Evolutionary conservation across 2,797 vertebrate genomes (phyloP).

Genomic region (Spea hammondii): DNA sequence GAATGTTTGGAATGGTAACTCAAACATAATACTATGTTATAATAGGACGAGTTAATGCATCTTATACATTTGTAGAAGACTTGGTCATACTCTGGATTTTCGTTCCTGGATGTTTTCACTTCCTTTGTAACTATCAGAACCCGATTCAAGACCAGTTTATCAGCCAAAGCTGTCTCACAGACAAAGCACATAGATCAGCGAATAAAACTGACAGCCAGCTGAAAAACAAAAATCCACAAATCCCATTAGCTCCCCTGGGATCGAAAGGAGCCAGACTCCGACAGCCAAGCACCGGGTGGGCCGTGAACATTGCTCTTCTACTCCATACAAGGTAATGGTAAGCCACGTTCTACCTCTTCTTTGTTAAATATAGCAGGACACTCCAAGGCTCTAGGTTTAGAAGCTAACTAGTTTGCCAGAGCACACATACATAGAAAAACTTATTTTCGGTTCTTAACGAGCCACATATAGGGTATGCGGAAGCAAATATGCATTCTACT

Average conservation of each 20-base stretch:
- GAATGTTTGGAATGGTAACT: no score
- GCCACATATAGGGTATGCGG: no score
- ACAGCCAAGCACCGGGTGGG: not conserved
- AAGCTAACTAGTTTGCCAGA: no score
- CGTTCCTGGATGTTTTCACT: not conserved
- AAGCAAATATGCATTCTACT: no score
- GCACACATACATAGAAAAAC: no score
- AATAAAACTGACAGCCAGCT: constrained; percentile 9
- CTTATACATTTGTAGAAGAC: not conserved
- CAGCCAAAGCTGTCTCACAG: not conserved
- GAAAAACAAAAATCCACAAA: constrained; percentile 1
- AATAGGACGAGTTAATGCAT: not conserved
- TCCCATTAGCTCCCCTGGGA: constrained; percentile 29
- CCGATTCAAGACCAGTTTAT: not conserved
- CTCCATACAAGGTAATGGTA: not conserved
- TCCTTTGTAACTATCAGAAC: not conserved
- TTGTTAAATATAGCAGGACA: not conserved
- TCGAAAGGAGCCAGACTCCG: constrained; percentile 9
- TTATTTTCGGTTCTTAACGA: no score
- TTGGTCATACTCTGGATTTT: not conserved
- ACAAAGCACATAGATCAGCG: constrained; percentile 6
- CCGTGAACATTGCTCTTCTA: not conserved
- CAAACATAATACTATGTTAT: not conserved
- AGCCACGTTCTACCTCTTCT: not conserved
- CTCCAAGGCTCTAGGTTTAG: not conserved